Percentiles rank a stretch among this genome's conserved stretches.
phyloP scores from a whole-genome alignment of 2,888 invertebrate genomes.

The Subacronicta megacephala region DNA sequence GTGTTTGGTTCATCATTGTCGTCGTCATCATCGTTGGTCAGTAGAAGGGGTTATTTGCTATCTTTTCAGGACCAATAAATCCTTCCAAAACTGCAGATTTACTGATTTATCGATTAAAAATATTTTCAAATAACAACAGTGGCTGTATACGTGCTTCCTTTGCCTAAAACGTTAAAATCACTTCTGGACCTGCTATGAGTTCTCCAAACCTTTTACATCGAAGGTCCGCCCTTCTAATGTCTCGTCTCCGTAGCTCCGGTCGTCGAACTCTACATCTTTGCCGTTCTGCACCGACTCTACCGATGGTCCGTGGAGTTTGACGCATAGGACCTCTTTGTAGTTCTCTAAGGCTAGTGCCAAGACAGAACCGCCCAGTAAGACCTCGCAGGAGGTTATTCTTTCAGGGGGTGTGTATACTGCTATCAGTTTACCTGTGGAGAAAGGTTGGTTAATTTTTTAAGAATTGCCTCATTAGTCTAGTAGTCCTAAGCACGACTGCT shows the following conservation, averaged over 20 bases:
- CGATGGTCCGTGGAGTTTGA: constrained; percentile 87
- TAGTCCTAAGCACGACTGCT: too few species aligned
- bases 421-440: constrained; percentile 92
- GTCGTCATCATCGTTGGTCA: too few species aligned
- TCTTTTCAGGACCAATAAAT: too few species aligned
- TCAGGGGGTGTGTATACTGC: constrained; percentile 94
- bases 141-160: constrained; percentile 37
- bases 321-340: constrained; percentile 90
- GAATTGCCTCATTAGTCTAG: too few species aligned
- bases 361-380: constrained; percentile 92
- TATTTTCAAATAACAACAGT: constrained; percentile 29
- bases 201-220: constrained; percentile 85
- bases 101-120: too few species aligned
- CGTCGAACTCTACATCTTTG: constrained; percentile 87
- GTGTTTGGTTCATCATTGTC: too few species aligned
- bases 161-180: constrained; percentile 14
- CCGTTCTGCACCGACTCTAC: constrained; percentile 77
- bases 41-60: too few species aligned
- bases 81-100: too few species aligned
- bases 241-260: constrained; percentile 81
- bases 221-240: constrained; percentile 81
- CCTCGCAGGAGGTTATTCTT: constrained; percentile 93
- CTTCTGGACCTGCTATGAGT: constrained; percentile 69
- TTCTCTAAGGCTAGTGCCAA: constrained; percentile 93
- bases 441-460: too few species aligned